Percentiles rank a stretch among this genome's conserved stretches.
Conservation (phyloP, 2,888 invertebrate species). For the Perithous albicinctus region DNA sequence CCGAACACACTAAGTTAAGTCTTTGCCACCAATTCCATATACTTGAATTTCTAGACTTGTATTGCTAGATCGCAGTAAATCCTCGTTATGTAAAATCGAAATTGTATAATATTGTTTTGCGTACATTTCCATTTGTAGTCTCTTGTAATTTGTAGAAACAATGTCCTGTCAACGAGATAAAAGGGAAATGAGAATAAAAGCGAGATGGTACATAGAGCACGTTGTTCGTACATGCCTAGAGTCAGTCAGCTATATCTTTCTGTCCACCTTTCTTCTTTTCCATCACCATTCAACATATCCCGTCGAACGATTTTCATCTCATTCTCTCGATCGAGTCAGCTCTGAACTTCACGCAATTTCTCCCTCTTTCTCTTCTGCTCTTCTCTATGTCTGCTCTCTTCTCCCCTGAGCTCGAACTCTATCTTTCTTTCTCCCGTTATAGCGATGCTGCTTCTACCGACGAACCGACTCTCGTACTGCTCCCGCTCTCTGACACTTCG, state of each 20-base stretch:
- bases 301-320: slow-evolving; percentile 37
- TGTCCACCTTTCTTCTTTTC: slow-evolving; percentile 51
- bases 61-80: too few relatives aligned
- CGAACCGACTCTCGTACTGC: slow-evolving; percentile 62
- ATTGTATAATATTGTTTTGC: too few relatives aligned
- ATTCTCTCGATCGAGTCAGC: slow-evolving; percentile 48
- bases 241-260: slow-evolving; percentile 39
- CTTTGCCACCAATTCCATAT: too few relatives aligned
- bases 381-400: slow-evolving; percentile 30
- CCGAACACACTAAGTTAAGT: too few relatives aligned
- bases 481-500: slow-evolving; percentile 76
- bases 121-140: too few relatives aligned
- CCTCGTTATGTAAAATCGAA: too few relatives aligned
- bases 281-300: too few relatives aligned
- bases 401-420: slow-evolving; percentile 54
- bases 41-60: too few relatives aligned
- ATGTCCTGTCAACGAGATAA: too few relatives aligned
- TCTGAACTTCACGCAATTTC: slow-evolving; percentile 57
- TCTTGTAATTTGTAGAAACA: too few relatives aligned
- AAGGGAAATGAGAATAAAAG: too few relatives aligned
- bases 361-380: slow-evolving; percentile 65
- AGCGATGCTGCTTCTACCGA: slow-evolving; percentile 45
- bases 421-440: slow-evolving; percentile 64
- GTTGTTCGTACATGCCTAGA: background rate
- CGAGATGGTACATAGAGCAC: too few relatives aligned